Evolutionary conservation across 2,113 vertebrate species (phyloP).

Genomic region (Apteryx mantelli): DNA sequence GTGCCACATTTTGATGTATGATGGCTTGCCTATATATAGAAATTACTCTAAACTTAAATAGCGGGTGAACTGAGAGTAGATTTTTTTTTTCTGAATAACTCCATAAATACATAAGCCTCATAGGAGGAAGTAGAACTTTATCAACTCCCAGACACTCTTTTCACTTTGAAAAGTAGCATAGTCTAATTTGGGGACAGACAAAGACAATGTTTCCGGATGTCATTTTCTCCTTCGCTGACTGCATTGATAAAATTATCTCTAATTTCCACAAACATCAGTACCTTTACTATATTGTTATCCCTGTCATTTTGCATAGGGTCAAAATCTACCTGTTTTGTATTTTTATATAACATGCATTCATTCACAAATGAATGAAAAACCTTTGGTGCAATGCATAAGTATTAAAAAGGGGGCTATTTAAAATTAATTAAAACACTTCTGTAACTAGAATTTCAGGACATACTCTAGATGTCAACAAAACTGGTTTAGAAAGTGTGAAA

Average conservation of each 20-base stretch:
- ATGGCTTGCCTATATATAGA: not conserved
- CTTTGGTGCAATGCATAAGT: not conserved
- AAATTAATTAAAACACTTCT: not conserved
- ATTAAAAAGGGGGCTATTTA: not conserved
- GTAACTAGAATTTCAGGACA: not conserved
- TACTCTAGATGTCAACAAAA: not conserved
- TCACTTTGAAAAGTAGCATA: not conserved
- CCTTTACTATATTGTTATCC: not conserved
- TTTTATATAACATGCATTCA: not conserved
- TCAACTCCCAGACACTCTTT: constrained; percentile 1
- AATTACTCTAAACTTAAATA: not conserved
- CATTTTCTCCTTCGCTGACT: constrained; percentile 41
- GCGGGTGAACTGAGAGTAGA: not conserved
- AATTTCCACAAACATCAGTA: not conserved
- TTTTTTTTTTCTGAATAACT: not conserved
- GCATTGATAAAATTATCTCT: constrained; percentile 38
- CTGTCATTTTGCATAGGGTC: not conserved
- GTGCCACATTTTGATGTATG: not conserved
- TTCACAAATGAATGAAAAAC: not conserved
- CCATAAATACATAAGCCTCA: not conserved
- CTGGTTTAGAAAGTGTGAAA: not conserved
- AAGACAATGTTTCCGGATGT: constrained; percentile 6
- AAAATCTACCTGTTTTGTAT: not conserved
- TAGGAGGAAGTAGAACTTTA: constrained; percentile 5
- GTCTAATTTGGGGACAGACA: not conserved